Percentiles rank a stretch among this genome's conserved stretches.
phyloP scores from a whole-genome alignment of 2,113 vertebrate species.

The Pluvianellus socialis region DNA sequence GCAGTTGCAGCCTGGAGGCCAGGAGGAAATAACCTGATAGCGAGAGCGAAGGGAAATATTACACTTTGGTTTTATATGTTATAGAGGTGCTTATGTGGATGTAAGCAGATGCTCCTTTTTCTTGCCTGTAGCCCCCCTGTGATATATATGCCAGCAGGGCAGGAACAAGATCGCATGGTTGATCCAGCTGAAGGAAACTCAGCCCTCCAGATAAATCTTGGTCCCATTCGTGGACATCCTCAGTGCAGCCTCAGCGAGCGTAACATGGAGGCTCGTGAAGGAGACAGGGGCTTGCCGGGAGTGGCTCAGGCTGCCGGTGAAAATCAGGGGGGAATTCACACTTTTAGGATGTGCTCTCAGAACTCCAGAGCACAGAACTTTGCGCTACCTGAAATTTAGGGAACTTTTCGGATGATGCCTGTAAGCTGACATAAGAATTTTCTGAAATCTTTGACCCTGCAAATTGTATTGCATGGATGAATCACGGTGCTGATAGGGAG shows the following conservation, averaged over 20 bases:
- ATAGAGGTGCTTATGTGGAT: not conserved
- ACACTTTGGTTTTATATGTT: not conserved
- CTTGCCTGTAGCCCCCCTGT: not conserved
- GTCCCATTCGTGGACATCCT: not conserved
- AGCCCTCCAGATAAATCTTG: not conserved
- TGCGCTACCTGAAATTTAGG: not conserved
- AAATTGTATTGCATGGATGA: not conserved
- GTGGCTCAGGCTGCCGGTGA: not conserved
- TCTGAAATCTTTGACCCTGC: not conserved
- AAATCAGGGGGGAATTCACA: not conserved
- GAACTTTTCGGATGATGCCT: not conserved
- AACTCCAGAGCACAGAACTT: not conserved
- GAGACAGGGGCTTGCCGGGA: not conserved
- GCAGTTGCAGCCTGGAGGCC: not conserved
- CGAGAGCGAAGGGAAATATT: not conserved
- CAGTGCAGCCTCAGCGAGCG: not conserved
- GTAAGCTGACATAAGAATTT: not conserved
- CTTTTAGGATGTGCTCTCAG: not conserved
- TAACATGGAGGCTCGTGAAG: fast-evolving
- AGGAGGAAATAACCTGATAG: not conserved
- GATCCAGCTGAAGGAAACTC: not conserved
- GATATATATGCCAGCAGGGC: not conserved
- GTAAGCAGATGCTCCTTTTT: not conserved
- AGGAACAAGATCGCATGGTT: not conserved
- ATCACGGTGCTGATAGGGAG: not conserved